These are phyloP conservation scores for Brenthis daphne DNA, from an alignment of 2,888 invertebrate species.

Conservation along the genomic window DNA sequence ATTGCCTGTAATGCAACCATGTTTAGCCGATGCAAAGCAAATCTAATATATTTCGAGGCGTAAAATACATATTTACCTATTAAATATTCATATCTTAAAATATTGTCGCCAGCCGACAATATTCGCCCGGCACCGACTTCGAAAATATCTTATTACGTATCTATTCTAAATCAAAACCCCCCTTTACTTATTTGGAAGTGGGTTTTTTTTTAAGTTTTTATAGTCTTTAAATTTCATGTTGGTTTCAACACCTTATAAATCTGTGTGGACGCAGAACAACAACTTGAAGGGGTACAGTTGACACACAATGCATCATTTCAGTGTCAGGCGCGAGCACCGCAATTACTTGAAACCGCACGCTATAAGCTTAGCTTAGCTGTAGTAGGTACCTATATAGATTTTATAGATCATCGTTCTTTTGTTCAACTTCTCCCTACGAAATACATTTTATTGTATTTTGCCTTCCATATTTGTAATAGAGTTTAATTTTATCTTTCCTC, in stretches of 20 bases:
- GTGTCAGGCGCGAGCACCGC: conserved; percentile 18
- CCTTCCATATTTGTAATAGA: background rate
- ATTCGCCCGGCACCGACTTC: no score
- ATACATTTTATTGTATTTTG: conserved; percentile 4
- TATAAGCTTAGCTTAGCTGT: background rate
- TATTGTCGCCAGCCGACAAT: no score
- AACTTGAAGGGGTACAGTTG: conserved; percentile 20
- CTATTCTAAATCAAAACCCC: no score
- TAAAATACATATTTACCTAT: no score
- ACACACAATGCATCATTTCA: conserved; percentile 28
- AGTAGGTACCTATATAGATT: background rate
- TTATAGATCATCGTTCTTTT: conserved; percentile 18
- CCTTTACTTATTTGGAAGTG: no score
- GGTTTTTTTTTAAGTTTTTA: no score
- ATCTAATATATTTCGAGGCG: no score
- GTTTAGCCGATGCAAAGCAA: no score
- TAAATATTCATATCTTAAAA: no score
- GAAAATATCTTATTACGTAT: no score
- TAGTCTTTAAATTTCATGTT: conserved; percentile 3
- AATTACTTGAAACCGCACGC: conserved; percentile 25
- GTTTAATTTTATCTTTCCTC: background rate
- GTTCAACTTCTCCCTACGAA: background rate
- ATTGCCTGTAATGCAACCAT: no score
- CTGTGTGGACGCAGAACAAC: conserved; percentile 15
- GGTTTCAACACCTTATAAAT: conserved; percentile 7